Percentiles rank a stretch among this genome's conserved stretches.
phyloP scores from a whole-genome alignment of 2,888 invertebrate genomes.

The Phasia obesa region DNA sequence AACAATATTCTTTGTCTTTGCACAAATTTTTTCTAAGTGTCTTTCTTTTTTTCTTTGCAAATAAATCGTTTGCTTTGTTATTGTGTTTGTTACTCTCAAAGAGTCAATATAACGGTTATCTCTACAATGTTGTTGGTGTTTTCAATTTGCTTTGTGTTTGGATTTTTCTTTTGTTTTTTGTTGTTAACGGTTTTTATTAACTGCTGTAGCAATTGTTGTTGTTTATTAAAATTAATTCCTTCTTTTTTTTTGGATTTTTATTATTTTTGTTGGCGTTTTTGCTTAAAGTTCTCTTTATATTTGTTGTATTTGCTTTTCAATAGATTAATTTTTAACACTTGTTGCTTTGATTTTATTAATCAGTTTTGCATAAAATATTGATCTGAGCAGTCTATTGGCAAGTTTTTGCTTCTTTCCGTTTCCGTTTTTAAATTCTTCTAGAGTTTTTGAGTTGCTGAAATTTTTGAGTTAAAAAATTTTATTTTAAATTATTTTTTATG shows the following conservation, averaged over 20 bases:
- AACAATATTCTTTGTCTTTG: not conserved
- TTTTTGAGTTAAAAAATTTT: too few relatives aligned
- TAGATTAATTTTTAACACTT: slow-evolving; percentile 10
- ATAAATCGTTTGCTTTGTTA: not conserved
- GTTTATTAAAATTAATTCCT: not conserved
- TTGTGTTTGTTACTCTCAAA: slow-evolving; percentile 7
- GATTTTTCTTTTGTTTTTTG: not conserved
- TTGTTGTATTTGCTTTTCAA: slow-evolving; percentile 3
- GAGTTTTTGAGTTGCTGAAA: too few relatives aligned
- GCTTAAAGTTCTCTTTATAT: not conserved
- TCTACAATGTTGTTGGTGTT: not conserved
- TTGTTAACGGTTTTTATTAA: not conserved
- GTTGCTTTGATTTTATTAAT: not conserved
- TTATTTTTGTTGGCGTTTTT: not conserved
- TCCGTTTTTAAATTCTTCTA: too few relatives aligned
- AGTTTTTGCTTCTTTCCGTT: too few relatives aligned
- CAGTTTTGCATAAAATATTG: not conserved
- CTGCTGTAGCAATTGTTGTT: not conserved
- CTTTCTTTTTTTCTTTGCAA: too few relatives aligned
- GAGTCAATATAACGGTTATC: not conserved
- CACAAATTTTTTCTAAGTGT: not conserved
- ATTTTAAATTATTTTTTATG: too few relatives aligned
- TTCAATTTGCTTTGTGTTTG: slow-evolving; percentile 6
- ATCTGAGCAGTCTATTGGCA: too few relatives aligned
- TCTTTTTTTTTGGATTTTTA: too few relatives aligned